Base-by-base conservation (phyloP, 2,888 invertebrate genomes). In the Athrips mouffetella region DNA sequence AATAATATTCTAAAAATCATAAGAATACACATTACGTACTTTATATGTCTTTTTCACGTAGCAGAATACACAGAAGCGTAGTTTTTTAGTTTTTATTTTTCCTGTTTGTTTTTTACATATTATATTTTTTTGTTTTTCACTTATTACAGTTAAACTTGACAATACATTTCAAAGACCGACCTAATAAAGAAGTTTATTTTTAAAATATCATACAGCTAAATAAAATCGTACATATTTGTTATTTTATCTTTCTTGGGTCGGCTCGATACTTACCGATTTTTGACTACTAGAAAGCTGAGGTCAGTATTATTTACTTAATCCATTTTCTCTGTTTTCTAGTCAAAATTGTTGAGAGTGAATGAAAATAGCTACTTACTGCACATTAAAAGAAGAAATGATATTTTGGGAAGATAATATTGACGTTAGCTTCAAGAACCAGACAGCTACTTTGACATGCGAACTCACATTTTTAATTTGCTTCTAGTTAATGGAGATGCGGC, bases 401-500 rank as follows among this genome's bases (percentile, higher is more conserved):
- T n/a, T n/a, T n/a, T n/a, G n/a, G n/a, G n/a, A n/a, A n/a, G n/a
- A 8, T 33, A 47, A 44, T 47, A 20, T 35, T 45, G 25, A n/a
- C 33, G 4, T 25, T 25, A 25, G 35, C 15, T 45, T 33, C 13
- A 8, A 23, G 13, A 13, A 16, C 31, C 15, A 41, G 56, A 53
- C 54, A 57, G 52, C 41, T 48, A 31, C 53, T 49, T 55, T 55
- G 59, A 76, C 77, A 79, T 71, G 64, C 68, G 57, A 67, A 81
- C 82, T 85, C 77, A 86, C 80, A 67, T 71, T 66, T 63, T 68
- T 73, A 80, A 65, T 87, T 85, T 86, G 80, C 79, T 88, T 88
- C 85, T 88, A 88, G 87, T 74, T 87, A 86, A 82, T 70, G 85
- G 84, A 80, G 83, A 67, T 59, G 67, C 74, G 76, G 78, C 70